phyloP scores from a whole-genome alignment of 2,888 invertebrate species.

The Xanthorhoe spadicearia region DNA sequence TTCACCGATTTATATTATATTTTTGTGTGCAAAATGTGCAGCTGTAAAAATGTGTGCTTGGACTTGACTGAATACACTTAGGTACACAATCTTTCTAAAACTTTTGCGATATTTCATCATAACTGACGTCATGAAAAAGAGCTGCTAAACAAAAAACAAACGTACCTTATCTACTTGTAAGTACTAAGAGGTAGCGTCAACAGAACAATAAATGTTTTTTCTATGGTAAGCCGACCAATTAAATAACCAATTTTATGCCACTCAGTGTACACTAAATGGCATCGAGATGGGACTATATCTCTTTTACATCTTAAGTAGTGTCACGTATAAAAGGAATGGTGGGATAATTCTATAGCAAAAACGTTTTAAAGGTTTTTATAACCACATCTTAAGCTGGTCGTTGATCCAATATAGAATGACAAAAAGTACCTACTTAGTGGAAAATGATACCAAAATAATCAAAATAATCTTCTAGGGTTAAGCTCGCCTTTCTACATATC shows the following conservation, averaged over 20 bases:
- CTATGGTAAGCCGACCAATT: constrained; percentile 62
- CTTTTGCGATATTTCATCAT: no score
- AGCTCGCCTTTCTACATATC: no score
- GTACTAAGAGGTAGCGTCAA: constrained; percentile 45
- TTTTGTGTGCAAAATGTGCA: no score
- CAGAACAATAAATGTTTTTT: constrained; percentile 47
- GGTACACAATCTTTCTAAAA: no score
- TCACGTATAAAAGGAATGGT: constrained; percentile 56
- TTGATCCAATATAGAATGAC: neutral
- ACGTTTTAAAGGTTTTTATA: neutral
- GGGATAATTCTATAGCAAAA: constrained; percentile 12
- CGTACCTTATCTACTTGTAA: neutral
- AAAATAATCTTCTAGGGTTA: no score
- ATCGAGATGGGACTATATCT: constrained; percentile 73
- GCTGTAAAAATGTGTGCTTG: no score
- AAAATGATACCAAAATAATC: no score
- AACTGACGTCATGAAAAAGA: no score
- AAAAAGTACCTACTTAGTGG: no score
- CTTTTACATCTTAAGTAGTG: constrained; percentile 72
- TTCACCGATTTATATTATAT: no score
- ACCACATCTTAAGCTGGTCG: constrained; percentile 4
- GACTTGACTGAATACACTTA: no score
- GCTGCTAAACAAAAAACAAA: no score
- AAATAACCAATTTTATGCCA: constrained; percentile 58
- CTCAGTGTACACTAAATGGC: constrained; percentile 65